Evolutionary conservation across 2,888 invertebrate genomes (phyloP).

Genomic region (Oithona nana): DNA sequence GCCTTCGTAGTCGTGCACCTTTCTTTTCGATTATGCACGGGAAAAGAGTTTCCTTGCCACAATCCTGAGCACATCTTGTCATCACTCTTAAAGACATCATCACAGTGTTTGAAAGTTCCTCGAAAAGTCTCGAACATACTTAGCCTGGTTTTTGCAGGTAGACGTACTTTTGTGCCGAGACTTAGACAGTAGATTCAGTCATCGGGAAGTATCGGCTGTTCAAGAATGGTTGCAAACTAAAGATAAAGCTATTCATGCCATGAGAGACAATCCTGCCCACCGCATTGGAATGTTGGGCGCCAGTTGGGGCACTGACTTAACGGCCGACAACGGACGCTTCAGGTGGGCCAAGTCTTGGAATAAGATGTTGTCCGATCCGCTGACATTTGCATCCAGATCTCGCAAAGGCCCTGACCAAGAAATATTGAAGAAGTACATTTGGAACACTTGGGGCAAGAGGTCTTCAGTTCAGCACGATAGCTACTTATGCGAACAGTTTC

Average conservation of each 20-base stretch:
- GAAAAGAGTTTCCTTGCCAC: too few relatives aligned
- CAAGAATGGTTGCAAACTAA: not conserved
- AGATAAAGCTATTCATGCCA: not conserved
- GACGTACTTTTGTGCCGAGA: not conserved
- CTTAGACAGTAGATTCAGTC: not conserved
- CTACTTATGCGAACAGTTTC: slow-evolving; percentile 14
- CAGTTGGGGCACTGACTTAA: slow-evolving; percentile 4
- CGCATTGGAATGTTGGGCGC: not conserved
- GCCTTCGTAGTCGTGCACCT: too few relatives aligned
- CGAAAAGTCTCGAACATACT: too few relatives aligned
- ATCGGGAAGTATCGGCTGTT: not conserved
- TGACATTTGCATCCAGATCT: not conserved
- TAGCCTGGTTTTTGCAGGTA: not conserved
- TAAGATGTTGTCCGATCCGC: slow-evolving; percentile 3
- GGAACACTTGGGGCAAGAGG: not conserved
- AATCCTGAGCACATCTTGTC: too few relatives aligned
- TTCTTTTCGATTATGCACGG: too few relatives aligned
- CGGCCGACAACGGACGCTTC: not conserved
- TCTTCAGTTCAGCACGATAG: slow-evolving; percentile 15
- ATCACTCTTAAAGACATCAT: too few relatives aligned
- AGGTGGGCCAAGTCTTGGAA: slow-evolving; percentile 4
- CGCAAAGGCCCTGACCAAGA: slow-evolving; percentile 8
- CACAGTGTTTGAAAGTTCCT: too few relatives aligned
- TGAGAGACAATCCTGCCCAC: not conserved
- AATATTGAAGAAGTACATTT: not conserved